Conservation (phyloP, 2,797 vertebrate genomes). For the Enteromius anoplus region DNA sequence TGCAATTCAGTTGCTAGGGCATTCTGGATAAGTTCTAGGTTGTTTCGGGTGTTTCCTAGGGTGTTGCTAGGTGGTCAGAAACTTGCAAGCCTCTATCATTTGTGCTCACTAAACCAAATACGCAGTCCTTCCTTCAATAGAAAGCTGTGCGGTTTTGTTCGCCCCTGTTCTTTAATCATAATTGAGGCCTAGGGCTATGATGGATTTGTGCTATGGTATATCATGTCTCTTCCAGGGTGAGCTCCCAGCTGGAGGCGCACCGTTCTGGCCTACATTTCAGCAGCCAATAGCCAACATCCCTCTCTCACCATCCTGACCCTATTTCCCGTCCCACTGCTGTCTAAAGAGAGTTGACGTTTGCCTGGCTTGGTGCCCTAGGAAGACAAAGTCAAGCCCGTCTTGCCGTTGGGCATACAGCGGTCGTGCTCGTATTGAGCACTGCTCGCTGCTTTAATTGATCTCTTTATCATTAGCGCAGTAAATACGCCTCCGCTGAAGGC, state of each 20-base stretch:
- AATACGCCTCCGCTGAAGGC: slow-evolving; percentile 21
- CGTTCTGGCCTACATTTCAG: slow-evolving; percentile 41
- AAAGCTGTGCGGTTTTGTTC: background rate
- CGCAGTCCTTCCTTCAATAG: background rate
- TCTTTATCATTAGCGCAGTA: slow-evolving; percentile 45
- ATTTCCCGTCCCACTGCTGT: slow-evolving; percentile 21
- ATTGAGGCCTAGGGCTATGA: slow-evolving; percentile 42
- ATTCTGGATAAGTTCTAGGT: background rate
- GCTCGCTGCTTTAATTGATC: slow-evolving; percentile 48
- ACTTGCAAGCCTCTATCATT: background rate
- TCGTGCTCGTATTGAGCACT: slow-evolving; percentile 40
- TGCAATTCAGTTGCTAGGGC: background rate
- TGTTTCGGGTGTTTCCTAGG: background rate
- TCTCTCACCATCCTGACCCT: slow-evolving; percentile 15
- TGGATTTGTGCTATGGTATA: slow-evolving; percentile 33
- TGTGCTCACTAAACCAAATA: background rate
- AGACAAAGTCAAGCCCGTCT: background rate
- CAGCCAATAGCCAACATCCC: slow-evolving; percentile 17
- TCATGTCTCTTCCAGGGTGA: slow-evolving; percentile 20
- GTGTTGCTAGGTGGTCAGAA: background rate
- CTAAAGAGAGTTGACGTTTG: slow-evolving; percentile 15
- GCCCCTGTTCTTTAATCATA: slow-evolving; percentile 44
- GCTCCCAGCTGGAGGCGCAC: slow-evolving; percentile 23
- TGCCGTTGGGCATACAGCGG: background rate
- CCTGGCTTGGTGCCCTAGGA: slow-evolving; percentile 5